phyloP scores from a whole-genome alignment of 2,888 invertebrate genomes.

The Hemistola chrysoprasaria region DNA sequence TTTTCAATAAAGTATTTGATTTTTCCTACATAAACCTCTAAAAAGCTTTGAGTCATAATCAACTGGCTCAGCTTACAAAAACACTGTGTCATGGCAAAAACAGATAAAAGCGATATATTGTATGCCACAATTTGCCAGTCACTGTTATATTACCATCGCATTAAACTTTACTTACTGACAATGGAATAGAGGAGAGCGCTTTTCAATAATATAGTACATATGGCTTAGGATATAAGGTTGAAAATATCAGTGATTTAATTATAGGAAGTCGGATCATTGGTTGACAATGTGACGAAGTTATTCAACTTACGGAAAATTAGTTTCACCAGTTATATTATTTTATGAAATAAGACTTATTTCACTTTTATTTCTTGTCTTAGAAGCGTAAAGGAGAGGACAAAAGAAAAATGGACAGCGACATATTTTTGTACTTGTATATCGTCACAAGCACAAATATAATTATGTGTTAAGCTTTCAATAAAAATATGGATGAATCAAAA shows the following conservation, averaged over 20 bases:
- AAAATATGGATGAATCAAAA: too few species aligned
- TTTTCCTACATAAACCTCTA: too few species aligned
- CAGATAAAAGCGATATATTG: slow-evolving; percentile 35
- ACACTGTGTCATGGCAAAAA: slow-evolving; percentile 32
- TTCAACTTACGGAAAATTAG: background rate
- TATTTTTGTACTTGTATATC: too few species aligned
- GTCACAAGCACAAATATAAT: too few species aligned
- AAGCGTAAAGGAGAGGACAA: too few species aligned
- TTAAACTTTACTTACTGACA: slow-evolving; percentile 45
- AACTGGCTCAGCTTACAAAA: slow-evolving; percentile 29
- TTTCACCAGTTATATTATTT: background rate
- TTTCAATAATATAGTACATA: slow-evolving; percentile 8
- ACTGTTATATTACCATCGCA: slow-evolving; percentile 43
- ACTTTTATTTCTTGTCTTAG: too few species aligned
- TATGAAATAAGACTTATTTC: too few species aligned
- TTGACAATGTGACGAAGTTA: slow-evolving; percentile 18
- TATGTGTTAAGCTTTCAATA: too few species aligned
- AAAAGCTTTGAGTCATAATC: slow-evolving; percentile 25
- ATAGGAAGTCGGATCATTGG: slow-evolving; percentile 12
- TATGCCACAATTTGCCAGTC: slow-evolving; percentile 36
- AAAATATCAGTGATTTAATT: slow-evolving; percentile 2
- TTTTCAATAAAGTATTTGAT: too few species aligned
- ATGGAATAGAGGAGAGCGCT: slow-evolving; percentile 36
- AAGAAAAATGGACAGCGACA: too few species aligned
- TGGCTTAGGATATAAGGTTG: slow-evolving; percentile 8